phyloP scores from a whole-genome alignment of 2,888 invertebrate species.

The Gandaritis pyraliata region DNA sequence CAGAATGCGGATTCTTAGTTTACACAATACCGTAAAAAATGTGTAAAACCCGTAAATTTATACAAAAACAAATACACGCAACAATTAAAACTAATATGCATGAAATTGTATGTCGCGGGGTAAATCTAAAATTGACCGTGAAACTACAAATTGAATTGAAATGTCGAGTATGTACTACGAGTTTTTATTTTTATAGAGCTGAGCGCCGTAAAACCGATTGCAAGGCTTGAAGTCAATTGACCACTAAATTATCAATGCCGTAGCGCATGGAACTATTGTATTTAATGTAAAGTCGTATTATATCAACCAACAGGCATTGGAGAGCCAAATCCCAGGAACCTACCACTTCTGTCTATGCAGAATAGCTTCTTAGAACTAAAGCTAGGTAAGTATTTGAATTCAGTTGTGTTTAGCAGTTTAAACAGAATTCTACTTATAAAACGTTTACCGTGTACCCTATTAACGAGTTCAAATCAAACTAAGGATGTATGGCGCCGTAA shows the following conservation, averaged over 20 bases:
- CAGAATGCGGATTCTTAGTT: conserved; percentile 26
- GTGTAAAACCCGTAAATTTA: conserved; percentile 32
- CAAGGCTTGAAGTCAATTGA: not conserved
- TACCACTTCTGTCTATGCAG: conserved; percentile 6
- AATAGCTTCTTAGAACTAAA: conserved; percentile 17
- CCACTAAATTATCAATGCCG: not conserved
- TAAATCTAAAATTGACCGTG: conserved; percentile 56
- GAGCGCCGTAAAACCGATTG: not conserved
- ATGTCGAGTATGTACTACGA: conserved; percentile 37
- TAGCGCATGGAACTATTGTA: not conserved
- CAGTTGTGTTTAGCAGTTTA: conserved; percentile 23
- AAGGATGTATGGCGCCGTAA: conserved; percentile 73
- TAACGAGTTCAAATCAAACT: conserved; percentile 69
- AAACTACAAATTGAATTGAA: conserved; percentile 55
- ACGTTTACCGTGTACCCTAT: conserved; percentile 52
- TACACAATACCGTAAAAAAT: conserved; percentile 31
- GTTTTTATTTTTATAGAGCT: conserved; percentile 1
- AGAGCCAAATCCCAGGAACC: conserved; percentile 7
- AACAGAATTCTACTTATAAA: conserved; percentile 53
- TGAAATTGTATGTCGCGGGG: conserved; percentile 43
- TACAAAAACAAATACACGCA: conserved; percentile 41
- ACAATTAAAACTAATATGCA: conserved; percentile 42
- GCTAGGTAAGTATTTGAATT: conserved; percentile 12
- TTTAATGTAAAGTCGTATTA: not conserved
- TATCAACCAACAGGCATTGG: not conserved